Evolutionary conservation across 2,797 vertebrate species (phyloP).

Genomic region (Paedocypris micromegethes): DNA sequence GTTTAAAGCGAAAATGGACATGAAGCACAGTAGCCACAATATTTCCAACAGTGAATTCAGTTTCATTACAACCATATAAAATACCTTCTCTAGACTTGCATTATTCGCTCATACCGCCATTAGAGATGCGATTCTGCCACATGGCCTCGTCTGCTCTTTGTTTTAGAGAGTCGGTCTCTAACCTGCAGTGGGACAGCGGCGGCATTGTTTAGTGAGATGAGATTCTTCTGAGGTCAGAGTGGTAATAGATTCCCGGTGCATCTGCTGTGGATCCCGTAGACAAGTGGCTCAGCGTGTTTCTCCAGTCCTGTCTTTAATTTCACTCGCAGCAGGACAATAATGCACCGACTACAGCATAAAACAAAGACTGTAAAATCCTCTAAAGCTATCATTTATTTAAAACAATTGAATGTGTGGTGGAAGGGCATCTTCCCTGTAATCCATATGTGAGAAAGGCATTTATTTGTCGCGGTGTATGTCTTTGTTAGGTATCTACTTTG

Average conservation of each 20-base stretch:
- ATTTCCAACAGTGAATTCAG: no score
- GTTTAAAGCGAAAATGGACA: no score
- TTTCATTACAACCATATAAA: no score
- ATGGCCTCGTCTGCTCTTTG: no score
- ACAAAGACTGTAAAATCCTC: conserved; percentile 37
- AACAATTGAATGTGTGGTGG: not conserved
- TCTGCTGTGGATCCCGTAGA: conserved; percentile 41
- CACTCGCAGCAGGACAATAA: conserved; percentile 46
- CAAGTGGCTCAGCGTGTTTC: conserved; percentile 40
- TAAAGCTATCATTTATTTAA: conserved; percentile 25
- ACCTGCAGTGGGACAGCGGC: conserved; percentile 11
- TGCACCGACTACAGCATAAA: conserved; percentile 40
- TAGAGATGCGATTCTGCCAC: no score
- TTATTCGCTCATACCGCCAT: no score
- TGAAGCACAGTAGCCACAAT: no score
- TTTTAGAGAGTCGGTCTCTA: not conserved
- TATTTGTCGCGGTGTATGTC: not conserved
- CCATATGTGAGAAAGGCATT: not conserved
- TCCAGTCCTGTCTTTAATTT: conserved; percentile 53
- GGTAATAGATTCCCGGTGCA: conserved; percentile 39
- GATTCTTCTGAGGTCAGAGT: conserved; percentile 17
- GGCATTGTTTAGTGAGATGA: conserved; percentile 14
- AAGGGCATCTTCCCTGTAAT: not conserved
- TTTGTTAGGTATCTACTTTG: not conserved
- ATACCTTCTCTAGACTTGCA: no score